phyloP scores from a whole-genome alignment of 1,140 invertebrate genomes.

The Penaeus chinensis region DNA sequence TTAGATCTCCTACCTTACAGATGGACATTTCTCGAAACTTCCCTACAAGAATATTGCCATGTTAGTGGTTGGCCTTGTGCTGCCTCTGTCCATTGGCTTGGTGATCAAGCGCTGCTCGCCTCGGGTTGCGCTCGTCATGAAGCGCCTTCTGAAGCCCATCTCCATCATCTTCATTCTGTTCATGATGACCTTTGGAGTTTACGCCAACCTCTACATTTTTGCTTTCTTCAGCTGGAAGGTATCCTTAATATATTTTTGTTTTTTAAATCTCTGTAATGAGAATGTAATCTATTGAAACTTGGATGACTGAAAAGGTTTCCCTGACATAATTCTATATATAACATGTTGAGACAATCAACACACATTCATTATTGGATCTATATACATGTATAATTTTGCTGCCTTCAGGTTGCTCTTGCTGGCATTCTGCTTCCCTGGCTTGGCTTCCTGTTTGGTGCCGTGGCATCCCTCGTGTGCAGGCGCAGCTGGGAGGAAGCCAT shows the following conservation, averaged over 20 bases:
- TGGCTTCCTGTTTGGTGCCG: slow-evolving; percentile 58
- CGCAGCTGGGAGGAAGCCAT: slow-evolving; percentile 75
- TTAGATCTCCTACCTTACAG: slow-evolving; percentile 10
- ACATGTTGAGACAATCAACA: neutral
- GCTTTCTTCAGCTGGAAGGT: slow-evolving; percentile 83
- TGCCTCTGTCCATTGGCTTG: slow-evolving; percentile 76
- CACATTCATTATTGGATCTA: neutral
- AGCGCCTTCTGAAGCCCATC: slow-evolving; percentile 86
- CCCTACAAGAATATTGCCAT: slow-evolving; percentile 84
- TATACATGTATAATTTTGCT: neutral
- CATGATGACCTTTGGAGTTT: slow-evolving; percentile 86
- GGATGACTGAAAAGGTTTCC: neutral
- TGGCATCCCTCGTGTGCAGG: slow-evolving; percentile 24
- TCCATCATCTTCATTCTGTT: slow-evolving; percentile 86
- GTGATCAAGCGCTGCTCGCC: slow-evolving; percentile 69
- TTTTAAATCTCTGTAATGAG: no score
- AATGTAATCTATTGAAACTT: no score
- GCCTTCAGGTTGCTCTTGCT: slow-evolving; percentile 69
- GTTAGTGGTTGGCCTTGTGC: slow-evolving; percentile 81
- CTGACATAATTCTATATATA: neutral
- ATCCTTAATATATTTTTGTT: neutral
- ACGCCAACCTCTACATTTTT: slow-evolving; percentile 92
- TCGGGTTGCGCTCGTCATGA: slow-evolving; percentile 71
- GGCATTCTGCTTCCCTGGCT: slow-evolving; percentile 55
- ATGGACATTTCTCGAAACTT: slow-evolving; percentile 67